Conservation (phyloP, 2,888 invertebrate species). For the Branchipolynoe longqiensis region DNA sequence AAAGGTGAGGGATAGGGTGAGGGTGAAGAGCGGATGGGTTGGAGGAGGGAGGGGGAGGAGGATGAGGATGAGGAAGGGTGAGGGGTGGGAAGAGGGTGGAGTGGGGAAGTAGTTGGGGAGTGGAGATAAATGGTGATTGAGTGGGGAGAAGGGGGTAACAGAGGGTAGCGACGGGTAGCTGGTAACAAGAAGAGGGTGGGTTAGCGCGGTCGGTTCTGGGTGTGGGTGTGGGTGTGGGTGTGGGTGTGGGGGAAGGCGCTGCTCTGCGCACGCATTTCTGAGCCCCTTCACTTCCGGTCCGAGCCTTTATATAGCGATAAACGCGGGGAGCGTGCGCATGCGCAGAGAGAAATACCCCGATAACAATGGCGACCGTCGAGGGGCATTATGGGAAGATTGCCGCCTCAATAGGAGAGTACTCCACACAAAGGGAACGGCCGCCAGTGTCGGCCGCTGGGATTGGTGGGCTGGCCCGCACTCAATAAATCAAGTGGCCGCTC, state of each 20-base stretch:
- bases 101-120: background rate
- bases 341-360: background rate
- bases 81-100: constrained; percentile 2
- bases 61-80: background rate
- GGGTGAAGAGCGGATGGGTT: background rate
- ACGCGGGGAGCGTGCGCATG: background rate
- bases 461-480: constrained; percentile 24
- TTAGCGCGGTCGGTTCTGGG: no score
- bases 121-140: constrained; percentile 20
- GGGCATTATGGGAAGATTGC: constrained; percentile 40
- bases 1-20: no score
- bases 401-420: constrained; percentile 31
- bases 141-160: background rate
- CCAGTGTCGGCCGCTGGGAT: constrained; percentile 38
- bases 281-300: background rate
- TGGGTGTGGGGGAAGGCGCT: background rate
- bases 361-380: background rate
- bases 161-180: no score
- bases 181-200: no score
- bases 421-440: constrained; percentile 38
- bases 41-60: constrained; percentile 3
- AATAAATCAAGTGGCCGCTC: constrained; percentile 47
- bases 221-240: background rate
- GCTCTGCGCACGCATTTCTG: constrained; percentile 17
- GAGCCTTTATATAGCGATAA: constrained; percentile 54